Base-by-base conservation (phyloP, 1,140 invertebrate genomes). In the Tachypleus tridentatus region DNA sequence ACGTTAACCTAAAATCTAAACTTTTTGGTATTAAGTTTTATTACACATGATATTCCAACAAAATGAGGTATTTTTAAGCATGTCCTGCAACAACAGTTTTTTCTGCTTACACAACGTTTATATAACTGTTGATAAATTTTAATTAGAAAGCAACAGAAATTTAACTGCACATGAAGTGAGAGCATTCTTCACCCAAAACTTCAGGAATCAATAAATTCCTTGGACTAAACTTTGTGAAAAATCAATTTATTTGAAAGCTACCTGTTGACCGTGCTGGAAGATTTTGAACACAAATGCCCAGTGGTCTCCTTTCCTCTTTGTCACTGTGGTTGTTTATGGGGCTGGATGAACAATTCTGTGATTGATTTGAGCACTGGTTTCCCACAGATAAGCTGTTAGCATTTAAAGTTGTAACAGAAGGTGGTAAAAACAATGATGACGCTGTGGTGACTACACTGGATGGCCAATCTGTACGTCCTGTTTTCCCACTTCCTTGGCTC, bases 231-330 rank as follows among this genome's bases (percentile, higher is more conserved):
- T 50, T 64, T 65, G 47, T 51, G 11, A 57, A 57, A 61, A 68
- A 51, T 51, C 47, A 62, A 52, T 52, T 57, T 58, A 62, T 9
- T 68, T 47, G 47, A 64, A 11, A 72, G 74, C 70, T 73, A 84
- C 82, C 82, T 77, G 82, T 84, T 67, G 93, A 96, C 70, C 93
- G 81, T 58, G 87, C 82, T 63, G 93, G 93, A 69, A 97, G 79
- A 77, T 95, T 94, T 70, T 87, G 83, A 61, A 97, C 92, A 79
- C 90, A 92, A 73, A 97, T 95, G 57, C 91, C 92, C 65, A 93
- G 77, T 52, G 89, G 87, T 67, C 86, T 79, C 65, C 86, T 82
- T 70, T 90, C 87, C 73, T 87, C 86, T 67, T 82, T 77, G 71
- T 82, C 67, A 52, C 57, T 61, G 29, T 58, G 49, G 51, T 61